These are phyloP conservation scores for Eubasilissa splendida DNA, from an alignment of 2,888 invertebrate genomes.

Conservation along the genomic window DNA sequence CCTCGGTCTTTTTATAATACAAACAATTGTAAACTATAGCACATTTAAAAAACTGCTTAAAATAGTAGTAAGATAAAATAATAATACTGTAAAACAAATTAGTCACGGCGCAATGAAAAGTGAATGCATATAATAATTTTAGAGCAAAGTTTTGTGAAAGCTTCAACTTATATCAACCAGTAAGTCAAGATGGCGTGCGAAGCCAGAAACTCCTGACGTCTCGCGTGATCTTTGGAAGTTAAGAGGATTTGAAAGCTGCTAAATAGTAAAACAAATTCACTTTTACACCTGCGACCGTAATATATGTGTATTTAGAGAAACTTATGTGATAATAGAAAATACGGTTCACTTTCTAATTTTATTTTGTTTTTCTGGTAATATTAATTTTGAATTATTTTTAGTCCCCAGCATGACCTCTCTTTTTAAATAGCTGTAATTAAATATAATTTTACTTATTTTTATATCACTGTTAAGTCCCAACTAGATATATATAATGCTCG, in stretches of 20 bases:
- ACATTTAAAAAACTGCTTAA: too few relatives aligned
- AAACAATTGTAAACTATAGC: too few relatives aligned
- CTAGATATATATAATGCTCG: too few relatives aligned
- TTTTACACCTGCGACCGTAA: neutral
- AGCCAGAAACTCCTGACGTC: neutral
- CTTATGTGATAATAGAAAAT: neutral
- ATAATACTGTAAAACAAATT: too few relatives aligned
- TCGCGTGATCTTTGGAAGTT: slow-evolving; percentile 3
- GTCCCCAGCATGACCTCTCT: too few relatives aligned
- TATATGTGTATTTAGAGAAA: neutral
- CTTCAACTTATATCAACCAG: neutral
- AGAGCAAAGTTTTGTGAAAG: slow-evolving; percentile 12
- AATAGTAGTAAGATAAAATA: too few relatives aligned
- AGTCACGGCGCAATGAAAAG: neutral
- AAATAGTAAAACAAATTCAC: slow-evolving; percentile 5
- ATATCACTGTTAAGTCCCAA: too few relatives aligned
- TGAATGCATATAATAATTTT: slow-evolving; percentile 1
- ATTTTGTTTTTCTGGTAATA: neutral
- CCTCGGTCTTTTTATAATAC: too few relatives aligned
- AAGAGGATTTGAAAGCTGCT: neutral
- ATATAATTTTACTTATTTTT: too few relatives aligned
- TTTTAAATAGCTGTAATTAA: too few relatives aligned
- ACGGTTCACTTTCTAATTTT: neutral
- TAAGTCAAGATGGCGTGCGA: neutral
- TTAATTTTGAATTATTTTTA: neutral